Conservation (phyloP, 2,797 vertebrate species). For the Pitangus sulphuratus region DNA sequence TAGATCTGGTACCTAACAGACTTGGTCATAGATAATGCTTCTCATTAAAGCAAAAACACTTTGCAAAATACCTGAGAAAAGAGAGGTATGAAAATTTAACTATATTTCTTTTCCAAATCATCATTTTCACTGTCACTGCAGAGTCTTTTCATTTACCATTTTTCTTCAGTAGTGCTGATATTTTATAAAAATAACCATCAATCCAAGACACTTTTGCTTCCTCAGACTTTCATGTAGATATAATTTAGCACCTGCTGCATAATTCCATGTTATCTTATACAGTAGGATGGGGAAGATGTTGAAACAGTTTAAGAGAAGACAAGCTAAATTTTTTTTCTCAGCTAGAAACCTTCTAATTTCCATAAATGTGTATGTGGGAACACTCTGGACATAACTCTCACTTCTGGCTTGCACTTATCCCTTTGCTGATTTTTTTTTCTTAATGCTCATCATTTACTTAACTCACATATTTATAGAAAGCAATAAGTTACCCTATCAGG, state of each 20-base stretch:
- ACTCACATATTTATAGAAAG: not conserved
- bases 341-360: not conserved
- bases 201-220: not conserved
- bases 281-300: not conserved
- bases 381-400: not conserved
- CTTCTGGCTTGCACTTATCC: not conserved
- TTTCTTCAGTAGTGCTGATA: not conserved
- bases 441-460: not conserved
- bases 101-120: not conserved
- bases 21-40: not conserved
- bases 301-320: not conserved
- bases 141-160: not conserved
- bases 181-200: not conserved
- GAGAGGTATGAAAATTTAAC: not conserved
- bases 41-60: not conserved
- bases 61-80: not conserved
- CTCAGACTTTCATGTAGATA: not conserved
- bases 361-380: not conserved
- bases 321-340: not conserved
- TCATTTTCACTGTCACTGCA: not conserved
- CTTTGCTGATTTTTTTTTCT: not conserved
- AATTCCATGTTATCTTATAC: not conserved
- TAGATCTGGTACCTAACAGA: not conserved
- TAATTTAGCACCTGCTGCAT: not conserved
- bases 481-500: not conserved